Conservation (phyloP, 2,888 invertebrate species). For the Unio delphinus region DNA sequence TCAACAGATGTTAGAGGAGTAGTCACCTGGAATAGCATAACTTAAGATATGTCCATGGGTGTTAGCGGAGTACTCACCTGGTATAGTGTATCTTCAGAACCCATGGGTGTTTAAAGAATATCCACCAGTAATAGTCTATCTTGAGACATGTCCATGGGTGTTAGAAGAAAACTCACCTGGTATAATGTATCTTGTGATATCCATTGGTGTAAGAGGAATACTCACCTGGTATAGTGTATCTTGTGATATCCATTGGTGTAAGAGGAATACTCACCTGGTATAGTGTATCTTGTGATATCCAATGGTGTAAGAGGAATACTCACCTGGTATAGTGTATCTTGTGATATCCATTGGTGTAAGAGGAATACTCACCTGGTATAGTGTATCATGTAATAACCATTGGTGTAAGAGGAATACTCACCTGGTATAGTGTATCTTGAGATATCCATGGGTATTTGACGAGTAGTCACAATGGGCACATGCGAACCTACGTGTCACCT, state of each 20-base stretch:
- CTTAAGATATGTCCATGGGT: no score
- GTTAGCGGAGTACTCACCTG: no score
- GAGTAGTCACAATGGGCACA: conserved; percentile 69
- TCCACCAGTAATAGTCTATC: no score
- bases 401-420: neutral
- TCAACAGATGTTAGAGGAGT: neutral
- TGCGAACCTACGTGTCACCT: conserved; percentile 61
- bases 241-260: conserved; percentile 69
- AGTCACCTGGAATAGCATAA: conserved; percentile 12
- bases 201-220: neutral
- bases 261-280: conserved; percentile 62
- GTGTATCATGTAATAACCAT: no score
- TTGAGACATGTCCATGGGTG: neutral
- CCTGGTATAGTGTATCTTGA: conserved; percentile 69
- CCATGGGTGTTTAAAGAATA: no score
- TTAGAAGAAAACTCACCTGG: neutral
- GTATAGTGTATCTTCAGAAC: no score
- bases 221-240: conserved; percentile 65
- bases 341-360: neutral
- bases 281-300: no score
- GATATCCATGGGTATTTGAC: conserved; percentile 67
- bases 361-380: neutral
- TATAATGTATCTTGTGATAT: neutral
- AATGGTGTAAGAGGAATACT: no score
- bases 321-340: no score